A percentile compares a stretch with the other conserved stretches of the same genome.
These are phyloP conservation scores for Apocrypta bakeri DNA, from an alignment of 1,140 invertebrate species.

Conservation along the genomic window DNA sequence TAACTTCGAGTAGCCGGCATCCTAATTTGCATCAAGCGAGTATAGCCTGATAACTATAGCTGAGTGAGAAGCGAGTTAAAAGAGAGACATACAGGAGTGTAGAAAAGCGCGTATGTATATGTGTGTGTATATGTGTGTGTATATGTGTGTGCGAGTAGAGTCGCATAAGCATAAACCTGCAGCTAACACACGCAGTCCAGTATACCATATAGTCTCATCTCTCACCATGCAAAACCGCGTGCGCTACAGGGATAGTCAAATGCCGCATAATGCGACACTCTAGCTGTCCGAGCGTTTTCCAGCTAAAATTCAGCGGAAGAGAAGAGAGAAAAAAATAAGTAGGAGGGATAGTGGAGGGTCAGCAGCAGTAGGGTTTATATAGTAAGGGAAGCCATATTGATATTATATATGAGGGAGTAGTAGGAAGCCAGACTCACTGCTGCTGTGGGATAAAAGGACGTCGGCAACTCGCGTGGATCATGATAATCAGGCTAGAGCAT, in stretches of 20 bases:
- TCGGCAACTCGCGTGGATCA: constrained; percentile 56
- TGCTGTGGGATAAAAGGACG: constrained; percentile 29
- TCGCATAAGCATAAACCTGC: background rate
- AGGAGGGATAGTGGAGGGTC: background rate
- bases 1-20: background rate
- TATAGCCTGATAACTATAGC: background rate
- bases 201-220: background rate
- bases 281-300: constrained; percentile 23
- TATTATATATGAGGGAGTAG: constrained; percentile 44
- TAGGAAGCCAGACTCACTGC: constrained; percentile 11
- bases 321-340: constrained; percentile 25
- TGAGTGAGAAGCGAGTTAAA: background rate
- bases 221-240: background rate
- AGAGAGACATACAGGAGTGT: background rate
- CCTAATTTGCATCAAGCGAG: background rate
- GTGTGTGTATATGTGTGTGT: too few species aligned
- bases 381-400: constrained; percentile 62
- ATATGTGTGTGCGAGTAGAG: background rate
- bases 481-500: constrained; percentile 63
- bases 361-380: constrained; percentile 40
- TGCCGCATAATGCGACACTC: background rate
- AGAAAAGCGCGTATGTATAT: too few species aligned
- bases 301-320: constrained; percentile 31
- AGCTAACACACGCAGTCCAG: background rate
- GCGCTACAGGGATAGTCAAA: background rate